A percentile compares a stretch with the other conserved stretches of the same genome.
phyloP scores from a whole-genome alignment of 2,113 vertebrate species.

The Poecile atricapillus region DNA sequence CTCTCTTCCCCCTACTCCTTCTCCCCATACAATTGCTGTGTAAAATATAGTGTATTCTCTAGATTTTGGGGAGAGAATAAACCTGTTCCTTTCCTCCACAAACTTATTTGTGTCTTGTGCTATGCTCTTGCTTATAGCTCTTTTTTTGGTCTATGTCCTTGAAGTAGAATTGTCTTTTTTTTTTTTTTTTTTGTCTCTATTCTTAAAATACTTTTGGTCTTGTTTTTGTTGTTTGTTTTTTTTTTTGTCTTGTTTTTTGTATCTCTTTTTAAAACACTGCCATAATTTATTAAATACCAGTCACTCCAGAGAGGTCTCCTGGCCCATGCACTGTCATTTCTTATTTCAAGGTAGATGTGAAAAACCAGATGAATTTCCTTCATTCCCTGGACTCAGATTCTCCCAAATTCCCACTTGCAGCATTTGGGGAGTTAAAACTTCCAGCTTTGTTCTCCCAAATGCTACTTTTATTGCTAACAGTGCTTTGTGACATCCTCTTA shows the following conservation, averaged over 20 bases:
- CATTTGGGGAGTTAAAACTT: not conserved
- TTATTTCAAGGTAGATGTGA: not conserved
- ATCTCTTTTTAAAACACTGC: not conserved
- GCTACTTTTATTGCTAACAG: not conserved
- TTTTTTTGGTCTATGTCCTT: not conserved
- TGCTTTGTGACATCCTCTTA: not conserved
- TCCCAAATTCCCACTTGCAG: not conserved
- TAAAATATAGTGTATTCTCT: not conserved
- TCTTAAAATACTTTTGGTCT: not conserved
- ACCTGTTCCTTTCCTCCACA: not conserved
- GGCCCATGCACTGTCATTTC: not conserved
- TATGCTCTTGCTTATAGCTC: not conserved
- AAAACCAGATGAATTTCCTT: not conserved
- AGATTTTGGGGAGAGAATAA: not conserved
- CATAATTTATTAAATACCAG: not conserved
- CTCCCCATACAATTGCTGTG: not conserved
- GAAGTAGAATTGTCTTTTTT: fast-evolving
- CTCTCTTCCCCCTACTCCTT: not conserved
- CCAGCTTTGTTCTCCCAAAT: not conserved
- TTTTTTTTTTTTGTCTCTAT: not conserved
- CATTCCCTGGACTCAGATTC: not conserved
- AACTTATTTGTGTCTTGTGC: not conserved
- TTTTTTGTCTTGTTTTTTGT: not conserved
- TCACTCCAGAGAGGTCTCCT: not conserved
- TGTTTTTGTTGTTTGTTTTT: not conserved